A percentile compares a stretch with the other conserved stretches of the same genome.
phyloP scores from a whole-genome alignment of 2,888 invertebrate species.

The Ochropacha duplaris region DNA sequence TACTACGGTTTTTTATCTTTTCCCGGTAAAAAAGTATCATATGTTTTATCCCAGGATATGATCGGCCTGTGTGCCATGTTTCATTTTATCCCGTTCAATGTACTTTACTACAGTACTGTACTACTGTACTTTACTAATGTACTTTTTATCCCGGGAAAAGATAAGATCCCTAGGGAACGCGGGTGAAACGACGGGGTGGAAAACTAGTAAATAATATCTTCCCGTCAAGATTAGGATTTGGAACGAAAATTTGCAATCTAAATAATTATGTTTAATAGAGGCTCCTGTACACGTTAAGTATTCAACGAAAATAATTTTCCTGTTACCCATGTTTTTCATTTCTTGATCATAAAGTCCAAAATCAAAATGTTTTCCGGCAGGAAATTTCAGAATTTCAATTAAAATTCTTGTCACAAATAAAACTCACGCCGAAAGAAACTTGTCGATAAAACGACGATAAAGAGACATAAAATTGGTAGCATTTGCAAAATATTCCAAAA shows the following conservation, averaged over 20 bases:
- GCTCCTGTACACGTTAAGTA: not conserved
- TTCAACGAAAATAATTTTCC: not conserved
- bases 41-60: too few species aligned
- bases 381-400: slow-evolving; percentile 2
- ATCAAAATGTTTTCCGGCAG: not conserved
- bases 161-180: too few species aligned
- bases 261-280: not conserved
- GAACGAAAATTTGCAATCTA: not conserved
- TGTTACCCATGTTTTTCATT: not conserved
- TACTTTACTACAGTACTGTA: too few species aligned
- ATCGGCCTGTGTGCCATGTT: too few species aligned
- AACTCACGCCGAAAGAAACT: slow-evolving; percentile 14
- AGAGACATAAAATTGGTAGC: slow-evolving; percentile 30
- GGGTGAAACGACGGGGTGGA: too few species aligned
- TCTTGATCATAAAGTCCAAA: not conserved
- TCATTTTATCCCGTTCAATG: too few species aligned
- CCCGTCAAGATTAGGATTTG: too few species aligned
- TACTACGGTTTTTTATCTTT: too few species aligned
- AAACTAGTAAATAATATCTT: too few species aligned
- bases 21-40: too few species aligned
- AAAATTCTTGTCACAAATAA: slow-evolving; percentile 12
- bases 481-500: slow-evolving; percentile 13
- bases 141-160: too few species aligned
- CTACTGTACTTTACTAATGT: too few species aligned
- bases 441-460: slow-evolving; percentile 30